Evolutionary conservation across 1,140 invertebrate genomes (phyloP).

Genomic region (Psix sp.): DNA sequence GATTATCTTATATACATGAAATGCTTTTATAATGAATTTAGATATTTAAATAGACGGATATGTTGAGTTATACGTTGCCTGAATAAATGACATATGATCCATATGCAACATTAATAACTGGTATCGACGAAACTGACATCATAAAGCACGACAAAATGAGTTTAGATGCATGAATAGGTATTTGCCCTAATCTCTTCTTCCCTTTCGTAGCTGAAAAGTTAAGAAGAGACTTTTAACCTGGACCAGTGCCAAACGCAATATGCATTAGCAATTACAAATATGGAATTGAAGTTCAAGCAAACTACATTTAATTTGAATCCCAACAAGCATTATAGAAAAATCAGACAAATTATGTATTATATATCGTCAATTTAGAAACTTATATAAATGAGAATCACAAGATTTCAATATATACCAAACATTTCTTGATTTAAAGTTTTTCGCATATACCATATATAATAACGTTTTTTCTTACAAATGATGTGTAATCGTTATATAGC

Average conservation of each 20-base stretch:
- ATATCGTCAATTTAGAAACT: too few species aligned
- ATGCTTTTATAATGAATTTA: too few species aligned
- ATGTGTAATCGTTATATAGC: too few species aligned
- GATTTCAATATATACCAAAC: too few species aligned
- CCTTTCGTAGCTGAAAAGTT: conserved; percentile 28
- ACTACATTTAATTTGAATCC: conserved; percentile 54
- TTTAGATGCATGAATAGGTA: conserved; percentile 49
- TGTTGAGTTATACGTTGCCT: conserved; percentile 25
- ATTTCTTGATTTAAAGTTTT: too few species aligned
- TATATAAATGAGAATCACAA: too few species aligned
- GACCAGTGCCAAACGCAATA: conserved; percentile 57
- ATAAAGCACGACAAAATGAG: conserved; percentile 49
- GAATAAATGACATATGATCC: conserved; percentile 24
- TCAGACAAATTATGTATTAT: conserved; percentile 15
- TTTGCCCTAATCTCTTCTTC: conserved; percentile 27
- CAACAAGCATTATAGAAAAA: conserved; percentile 13
- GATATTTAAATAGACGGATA: too few species aligned
- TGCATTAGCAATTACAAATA: conserved; percentile 56
- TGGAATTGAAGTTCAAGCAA: conserved; percentile 52
- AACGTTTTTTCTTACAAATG: too few species aligned
- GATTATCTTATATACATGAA: too few species aligned
- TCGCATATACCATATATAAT: too few species aligned
- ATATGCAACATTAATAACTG: conserved; percentile 37
- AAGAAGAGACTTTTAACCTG: conserved; percentile 44
- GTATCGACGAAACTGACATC: conserved; percentile 17